Evolutionary conservation across 30 jellyfish, hydroid and myxozoan species (phyloP), one percentile per base, ranked within the genome.

Genomic region (Rhopilema esculentum): DNA sequence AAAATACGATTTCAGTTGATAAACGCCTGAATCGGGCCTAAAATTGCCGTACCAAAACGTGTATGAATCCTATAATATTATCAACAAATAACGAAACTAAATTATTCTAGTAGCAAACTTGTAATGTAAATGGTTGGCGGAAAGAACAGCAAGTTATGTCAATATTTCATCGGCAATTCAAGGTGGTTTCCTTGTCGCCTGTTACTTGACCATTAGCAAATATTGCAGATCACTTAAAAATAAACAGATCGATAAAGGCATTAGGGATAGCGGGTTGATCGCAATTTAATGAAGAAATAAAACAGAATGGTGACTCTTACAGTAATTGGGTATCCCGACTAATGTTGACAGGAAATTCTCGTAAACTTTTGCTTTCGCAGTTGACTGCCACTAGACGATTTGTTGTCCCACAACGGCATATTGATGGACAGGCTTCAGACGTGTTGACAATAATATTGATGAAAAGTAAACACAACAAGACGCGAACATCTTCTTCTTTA

Each of bases 401-500:
- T 18, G 50, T 20, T 25, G 30, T 50, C n/a, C 79, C 85, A 53
- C 91, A 83, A 15, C 24, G 25, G 29, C 91, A 83, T 24, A 23
- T 69, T 48, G 91, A 68, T 27, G 91, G 91, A 49, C 91, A 83
- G 17, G 91, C 85, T 27, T n/a, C 32, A 23, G 79, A 69, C 19
- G 49, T 57, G 77, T 49, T 75, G 78, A 69, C 75, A 29, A 48
- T 21, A 15, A 21, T 8, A 28, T 1, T 16, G 22, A 28, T 22
- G 29, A 40, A 83, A 83, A 83, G 61, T 69, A 83, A 52, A 75
- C 74, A 75, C 15, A 75, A 0, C 72, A 49, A 15, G 86, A 75
- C 18, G 9, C 57, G 74, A 2, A 25, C 19, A 25, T 64, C 30
- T 25, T 40, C 57, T 40, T 40, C 57, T 2, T 40, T 40, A 2